Percentiles rank a stretch among this genome's conserved stretches.
Evolutionary conservation across 2,113 vertebrate species (phyloP).

Genomic region (Polypterus bichir): DNA sequence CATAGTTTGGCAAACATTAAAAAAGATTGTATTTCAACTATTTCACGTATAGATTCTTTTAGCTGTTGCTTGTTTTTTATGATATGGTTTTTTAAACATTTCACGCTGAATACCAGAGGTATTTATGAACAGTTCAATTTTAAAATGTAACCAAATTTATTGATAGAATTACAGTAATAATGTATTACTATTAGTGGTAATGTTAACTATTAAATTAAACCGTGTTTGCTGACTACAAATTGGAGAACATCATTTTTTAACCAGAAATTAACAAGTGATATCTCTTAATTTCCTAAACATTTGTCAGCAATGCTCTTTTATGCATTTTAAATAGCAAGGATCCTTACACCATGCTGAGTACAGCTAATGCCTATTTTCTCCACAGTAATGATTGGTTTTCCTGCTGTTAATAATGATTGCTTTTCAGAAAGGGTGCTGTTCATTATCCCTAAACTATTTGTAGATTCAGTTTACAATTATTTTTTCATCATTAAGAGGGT

Average conservation of each 20-base stretch:
- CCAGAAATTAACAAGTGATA: neutral
- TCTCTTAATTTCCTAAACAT: neutral
- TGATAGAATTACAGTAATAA: no score
- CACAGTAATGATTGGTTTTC: neutral
- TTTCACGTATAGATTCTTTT: no score
- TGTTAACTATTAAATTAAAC: no score
- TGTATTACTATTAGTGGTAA: no score
- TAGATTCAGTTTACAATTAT: neutral
- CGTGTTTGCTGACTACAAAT: no score
- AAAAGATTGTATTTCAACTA: no score
- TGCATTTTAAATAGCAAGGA: neutral
- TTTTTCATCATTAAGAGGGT: neutral
- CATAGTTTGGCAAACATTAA: no score
- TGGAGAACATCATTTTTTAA: neutral
- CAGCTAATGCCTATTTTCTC: neutral
- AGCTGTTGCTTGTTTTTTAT: no score
- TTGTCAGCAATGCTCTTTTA: neutral
- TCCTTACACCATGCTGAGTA: neutral
- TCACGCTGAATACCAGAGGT: no score
- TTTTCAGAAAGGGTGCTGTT: neutral
- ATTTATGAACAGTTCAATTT: no score
- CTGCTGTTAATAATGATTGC: neutral
- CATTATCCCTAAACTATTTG: neutral
- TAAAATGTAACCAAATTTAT: no score
- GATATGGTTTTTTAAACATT: no score